Conservation (phyloP, 2,797 vertebrate genomes). For the Anguilla marmorata region DNA sequence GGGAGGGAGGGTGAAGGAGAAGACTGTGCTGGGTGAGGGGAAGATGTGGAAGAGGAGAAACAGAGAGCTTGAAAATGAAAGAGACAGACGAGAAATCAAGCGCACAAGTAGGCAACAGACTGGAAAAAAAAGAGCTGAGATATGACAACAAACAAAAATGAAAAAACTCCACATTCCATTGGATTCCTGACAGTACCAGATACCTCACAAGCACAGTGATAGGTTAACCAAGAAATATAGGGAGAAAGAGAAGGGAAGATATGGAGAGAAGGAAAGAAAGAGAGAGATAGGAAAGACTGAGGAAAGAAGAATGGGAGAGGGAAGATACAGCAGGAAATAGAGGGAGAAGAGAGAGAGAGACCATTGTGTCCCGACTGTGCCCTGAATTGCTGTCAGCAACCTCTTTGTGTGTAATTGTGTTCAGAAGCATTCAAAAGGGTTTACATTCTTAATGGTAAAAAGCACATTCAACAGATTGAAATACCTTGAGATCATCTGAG, state of each 20-base stretch:
- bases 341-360: not conserved
- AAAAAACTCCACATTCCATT: no score
- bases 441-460: not conserved
- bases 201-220: not conserved
- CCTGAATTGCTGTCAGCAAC: not conserved
- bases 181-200: not conserved
- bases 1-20: not conserved
- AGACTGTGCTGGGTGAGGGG: not conserved
- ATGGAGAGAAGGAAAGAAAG: not conserved
- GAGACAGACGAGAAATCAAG: not conserved
- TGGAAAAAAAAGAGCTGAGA: not conserved
- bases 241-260: not conserved
- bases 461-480: not conserved
- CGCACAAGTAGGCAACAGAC: not conserved
- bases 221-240: not conserved
- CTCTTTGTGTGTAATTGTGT: constrained; percentile 34
- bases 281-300: not conserved
- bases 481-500: not conserved
- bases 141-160: not conserved
- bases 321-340: not conserved
- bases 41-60: not conserved
- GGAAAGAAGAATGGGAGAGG: not conserved
- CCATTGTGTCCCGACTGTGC: constrained; percentile 9
- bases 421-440: not conserved
- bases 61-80: not conserved